A percentile compares a stretch with the other conserved stretches of the same genome.
These are phyloP conservation scores for Callyntrura sp. DNA, from an alignment of 2,888 invertebrate species.

Conservation along the genomic window DNA sequence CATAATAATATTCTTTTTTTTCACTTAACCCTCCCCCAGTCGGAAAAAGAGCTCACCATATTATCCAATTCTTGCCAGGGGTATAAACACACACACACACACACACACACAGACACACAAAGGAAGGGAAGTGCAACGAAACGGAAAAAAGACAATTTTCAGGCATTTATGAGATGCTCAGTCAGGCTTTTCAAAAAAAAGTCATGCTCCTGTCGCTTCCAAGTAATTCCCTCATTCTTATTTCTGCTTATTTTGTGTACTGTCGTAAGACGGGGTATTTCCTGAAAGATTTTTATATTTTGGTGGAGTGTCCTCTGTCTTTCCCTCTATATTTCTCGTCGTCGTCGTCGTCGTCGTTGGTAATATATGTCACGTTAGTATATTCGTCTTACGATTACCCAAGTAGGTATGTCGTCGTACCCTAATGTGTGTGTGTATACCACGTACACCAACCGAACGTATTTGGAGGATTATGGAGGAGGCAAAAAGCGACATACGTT, in stretches of 20 bases:
- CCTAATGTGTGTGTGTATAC: no score
- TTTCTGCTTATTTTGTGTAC: constrained; percentile 11
- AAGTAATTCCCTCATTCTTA: constrained; percentile 64
- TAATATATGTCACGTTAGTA: background rate
- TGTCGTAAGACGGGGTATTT: background rate
- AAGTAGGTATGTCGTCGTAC: no score
- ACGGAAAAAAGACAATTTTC: constrained; percentile 59
- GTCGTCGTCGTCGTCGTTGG: background rate
- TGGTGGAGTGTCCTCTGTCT: background rate
- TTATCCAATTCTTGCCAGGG: constrained; percentile 12
- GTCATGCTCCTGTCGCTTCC: constrained; percentile 56
- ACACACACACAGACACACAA: constrained; percentile 4
- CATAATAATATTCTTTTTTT: constrained; percentile 30
- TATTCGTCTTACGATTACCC: no score
- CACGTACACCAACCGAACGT: no score
- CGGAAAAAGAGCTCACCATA: constrained; percentile 27
- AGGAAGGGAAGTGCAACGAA: constrained; percentile 23
- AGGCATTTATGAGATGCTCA: constrained; percentile 69
- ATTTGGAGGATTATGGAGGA: no score
- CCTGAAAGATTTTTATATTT: background rate
- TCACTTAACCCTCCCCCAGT: background rate
- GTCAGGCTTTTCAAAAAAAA: constrained; percentile 56
- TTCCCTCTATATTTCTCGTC: no score
- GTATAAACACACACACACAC: constrained; percentile 11
- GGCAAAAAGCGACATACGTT: no score